Evolutionary conservation across 1,140 invertebrate species (phyloP).

Genomic region (Lepidostoma basale): DNA sequence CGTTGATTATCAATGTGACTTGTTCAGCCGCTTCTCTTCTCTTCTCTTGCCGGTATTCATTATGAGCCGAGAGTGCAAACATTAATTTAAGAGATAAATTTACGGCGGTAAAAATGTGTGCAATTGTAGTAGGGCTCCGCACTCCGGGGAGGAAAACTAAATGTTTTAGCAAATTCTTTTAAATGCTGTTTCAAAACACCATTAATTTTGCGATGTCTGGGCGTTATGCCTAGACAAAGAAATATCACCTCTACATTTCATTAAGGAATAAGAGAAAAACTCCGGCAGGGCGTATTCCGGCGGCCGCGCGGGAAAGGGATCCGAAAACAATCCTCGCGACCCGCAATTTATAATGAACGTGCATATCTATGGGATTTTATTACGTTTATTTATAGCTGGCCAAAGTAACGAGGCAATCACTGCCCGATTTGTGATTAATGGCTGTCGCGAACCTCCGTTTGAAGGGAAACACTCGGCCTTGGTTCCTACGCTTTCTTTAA

Average conservation of each 20-base stretch:
- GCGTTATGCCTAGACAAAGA: constrained; percentile 15
- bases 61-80: constrained; percentile 13
- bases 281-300: too few relatives aligned
- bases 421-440: too few relatives aligned
- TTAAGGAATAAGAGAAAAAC: too few relatives aligned
- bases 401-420: too few relatives aligned
- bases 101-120: constrained; percentile 2
- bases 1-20: constrained; percentile 19
- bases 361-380: background rate
- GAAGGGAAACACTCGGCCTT: too few relatives aligned
- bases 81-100: constrained; percentile 10
- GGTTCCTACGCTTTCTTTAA: too few relatives aligned
- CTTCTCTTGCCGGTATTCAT: background rate
- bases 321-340: background rate
- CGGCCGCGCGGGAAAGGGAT: too few relatives aligned
- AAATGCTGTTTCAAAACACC: constrained; percentile 24
- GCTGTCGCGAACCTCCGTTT: too few relatives aligned
- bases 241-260: constrained; percentile 16
- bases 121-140: background rate
- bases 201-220: constrained; percentile 14
- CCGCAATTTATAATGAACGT: background rate
- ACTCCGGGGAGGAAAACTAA: constrained; percentile 3
- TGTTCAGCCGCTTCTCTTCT: background rate
- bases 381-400: background rate
- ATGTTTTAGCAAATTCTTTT: constrained; percentile 22